Percentiles rank a stretch among this genome's conserved stretches.
phyloP scores from a whole-genome alignment of 2,797 vertebrate genomes.

The Myotis planiceps region DNA sequence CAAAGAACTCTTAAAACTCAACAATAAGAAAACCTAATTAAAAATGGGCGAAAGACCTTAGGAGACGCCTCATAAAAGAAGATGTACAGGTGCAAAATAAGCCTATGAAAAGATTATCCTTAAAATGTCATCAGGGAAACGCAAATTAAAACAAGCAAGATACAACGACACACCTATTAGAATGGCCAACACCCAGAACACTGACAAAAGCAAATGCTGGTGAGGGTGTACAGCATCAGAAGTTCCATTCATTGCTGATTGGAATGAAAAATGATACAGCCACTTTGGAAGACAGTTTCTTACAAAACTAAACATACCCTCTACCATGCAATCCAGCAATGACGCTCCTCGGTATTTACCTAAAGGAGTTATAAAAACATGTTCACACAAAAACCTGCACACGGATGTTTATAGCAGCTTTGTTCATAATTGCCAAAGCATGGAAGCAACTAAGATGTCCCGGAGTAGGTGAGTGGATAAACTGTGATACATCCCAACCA shows the following conservation, averaged over 20 bases:
- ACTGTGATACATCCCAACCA: background rate
- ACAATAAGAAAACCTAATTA: background rate
- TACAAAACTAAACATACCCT: background rate
- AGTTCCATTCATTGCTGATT: background rate
- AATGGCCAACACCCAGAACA: background rate
- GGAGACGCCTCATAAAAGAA: background rate
- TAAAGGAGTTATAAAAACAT: background rate
- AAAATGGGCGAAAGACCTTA: background rate
- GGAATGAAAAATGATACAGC: background rate
- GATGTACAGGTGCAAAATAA: background rate
- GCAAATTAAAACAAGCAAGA: background rate
- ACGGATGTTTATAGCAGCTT: background rate
- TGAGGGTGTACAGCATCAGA: background rate
- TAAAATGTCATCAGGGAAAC: background rate
- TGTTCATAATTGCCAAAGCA: background rate
- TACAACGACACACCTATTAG: background rate
- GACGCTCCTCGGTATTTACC: background rate
- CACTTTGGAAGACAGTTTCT: background rate
- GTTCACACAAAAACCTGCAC: background rate
- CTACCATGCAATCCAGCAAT: background rate
- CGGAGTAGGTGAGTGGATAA: background rate
- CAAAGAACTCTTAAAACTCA: background rate
- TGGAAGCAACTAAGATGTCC: background rate
- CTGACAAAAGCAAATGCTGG: background rate
- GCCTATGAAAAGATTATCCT: background rate